Evolutionary conservation across 2,113 vertebrate genomes (phyloP), one percentile per base, ranked within the genome.

Genomic region (Chunga burmeisteri): DNA sequence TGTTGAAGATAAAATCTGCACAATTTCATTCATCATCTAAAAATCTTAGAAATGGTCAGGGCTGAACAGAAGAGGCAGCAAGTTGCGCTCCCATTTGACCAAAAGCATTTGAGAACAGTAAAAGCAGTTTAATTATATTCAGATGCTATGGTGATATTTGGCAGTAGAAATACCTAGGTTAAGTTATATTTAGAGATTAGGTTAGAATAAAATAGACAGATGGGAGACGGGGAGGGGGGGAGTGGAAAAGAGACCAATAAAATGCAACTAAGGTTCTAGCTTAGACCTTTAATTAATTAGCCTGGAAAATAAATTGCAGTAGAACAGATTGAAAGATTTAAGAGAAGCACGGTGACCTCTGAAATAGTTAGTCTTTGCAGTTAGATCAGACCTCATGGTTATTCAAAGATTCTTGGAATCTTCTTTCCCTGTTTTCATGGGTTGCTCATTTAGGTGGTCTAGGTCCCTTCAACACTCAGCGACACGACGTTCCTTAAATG

Each of bases 231-330:
- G 27, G 32, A 2, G 3, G 2, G 3, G 3, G 19, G 15, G 30
- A 38, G 38, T 38, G 38, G 19, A 8, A 16, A 25, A 56, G 27
- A 75, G 18, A 73, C 11, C 2, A 23, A 65, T 78, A 83, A 93
- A 89, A 79, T 29, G 18, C 62, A 94, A 46, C 49, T 66, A 6
- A 74, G 91, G 29, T 93, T 93, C 53, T 82, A 89, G 44, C 62
- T 92, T 62, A 91, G 77, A 46, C 58, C 36, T 86, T 84, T 77
- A 91, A 84, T 90, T 94, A 95, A 95, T 95, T 95, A 94, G 62
- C 78, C 63, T 58, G 62, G 72, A 53, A 68, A 91, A 93, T 25
- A 81, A 81, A 58, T 46, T 50, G 29, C 44, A 61, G 68, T 53
- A 79, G 44, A 81, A 81, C 80, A 86, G 61, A 92, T 32, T 94